A percentile compares a stretch with the other conserved stretches of the same genome.
Conservation (phyloP, 2,888 invertebrate species). For the Acanthosepion lycidas region DNA sequence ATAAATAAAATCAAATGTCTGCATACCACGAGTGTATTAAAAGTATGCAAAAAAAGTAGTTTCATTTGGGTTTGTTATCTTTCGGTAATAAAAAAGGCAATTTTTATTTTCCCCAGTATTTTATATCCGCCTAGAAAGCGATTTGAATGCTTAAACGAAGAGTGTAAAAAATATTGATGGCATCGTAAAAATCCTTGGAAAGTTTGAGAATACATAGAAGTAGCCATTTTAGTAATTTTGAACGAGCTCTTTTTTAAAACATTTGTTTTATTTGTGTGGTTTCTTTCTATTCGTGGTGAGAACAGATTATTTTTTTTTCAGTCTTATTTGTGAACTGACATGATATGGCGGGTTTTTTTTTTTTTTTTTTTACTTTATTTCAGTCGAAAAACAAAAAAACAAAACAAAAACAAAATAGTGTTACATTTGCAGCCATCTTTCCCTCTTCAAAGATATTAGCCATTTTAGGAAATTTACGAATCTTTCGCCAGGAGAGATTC, state of each 20-base stretch:
- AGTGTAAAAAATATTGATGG: not conserved
- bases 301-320: not conserved
- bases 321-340: not conserved
- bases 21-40: not conserved
- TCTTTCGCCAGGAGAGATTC: no score
- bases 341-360: not conserved
- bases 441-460: not conserved
- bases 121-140: not conserved
- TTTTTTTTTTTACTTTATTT: not conserved
- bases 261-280: not conserved
- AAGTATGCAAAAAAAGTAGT: not conserved
- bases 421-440: not conserved
- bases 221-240: conserved; percentile 6
- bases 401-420: not conserved
- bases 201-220: not conserved
- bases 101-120: not conserved
- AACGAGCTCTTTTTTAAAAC: not conserved
- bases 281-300: not conserved
- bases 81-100: not conserved
- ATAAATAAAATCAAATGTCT: not conserved
- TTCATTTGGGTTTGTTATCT: no score
- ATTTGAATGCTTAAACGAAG: not conserved
- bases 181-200: not conserved
- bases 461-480: no score
- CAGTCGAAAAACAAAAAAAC: no score